Evolutionary conservation across 2,888 invertebrate genomes (phyloP).

Genomic region (Hypolimnas misippus): DNA sequence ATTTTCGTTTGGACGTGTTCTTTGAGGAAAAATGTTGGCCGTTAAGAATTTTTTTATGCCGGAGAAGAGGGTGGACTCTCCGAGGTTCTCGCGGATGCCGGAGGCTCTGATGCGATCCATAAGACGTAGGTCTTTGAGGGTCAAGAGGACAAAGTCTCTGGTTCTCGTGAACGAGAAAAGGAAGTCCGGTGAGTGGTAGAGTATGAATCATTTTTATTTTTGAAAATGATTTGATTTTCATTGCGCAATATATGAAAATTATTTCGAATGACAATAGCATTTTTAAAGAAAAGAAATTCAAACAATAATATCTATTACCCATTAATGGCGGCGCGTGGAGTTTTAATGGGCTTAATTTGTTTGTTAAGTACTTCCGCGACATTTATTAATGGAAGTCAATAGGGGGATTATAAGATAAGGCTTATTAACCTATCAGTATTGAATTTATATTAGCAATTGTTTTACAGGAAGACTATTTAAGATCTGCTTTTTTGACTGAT

Average conservation of each 20-base stretch:
- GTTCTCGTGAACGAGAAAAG: constrained; percentile 89
- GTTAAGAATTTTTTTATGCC: constrained; percentile 91
- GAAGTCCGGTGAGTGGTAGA: constrained; percentile 90
- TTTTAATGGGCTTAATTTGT: constrained; percentile 6
- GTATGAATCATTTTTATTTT: constrained; percentile 54
- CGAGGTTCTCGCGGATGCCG: constrained; percentile 86
- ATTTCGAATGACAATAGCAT: too few relatives aligned
- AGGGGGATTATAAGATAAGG: not conserved
- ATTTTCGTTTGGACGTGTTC: constrained; percentile 16
- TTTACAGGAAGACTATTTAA: not conserved
- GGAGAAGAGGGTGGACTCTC: constrained; percentile 84
- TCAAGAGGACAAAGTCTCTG: constrained; percentile 89
- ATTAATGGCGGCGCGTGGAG: not conserved
- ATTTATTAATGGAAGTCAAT: constrained; percentile 22
- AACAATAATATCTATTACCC: not conserved
- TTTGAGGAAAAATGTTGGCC: constrained; percentile 82
- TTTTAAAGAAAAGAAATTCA: not conserved
- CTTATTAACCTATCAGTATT: not conserved
- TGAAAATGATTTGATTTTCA: not conserved
- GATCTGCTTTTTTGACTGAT: not conserved
- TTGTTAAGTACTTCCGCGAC: constrained; percentile 24
- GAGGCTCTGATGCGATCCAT: constrained; percentile 90
- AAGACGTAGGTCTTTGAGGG: constrained; percentile 87
- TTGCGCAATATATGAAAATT: not conserved
- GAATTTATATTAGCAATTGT: constrained; percentile 8